Evolutionary conservation across 2,113 vertebrate genomes (phyloP), one percentile per base, ranked within the genome.

Genomic region (Apteryx mantelli): DNA sequence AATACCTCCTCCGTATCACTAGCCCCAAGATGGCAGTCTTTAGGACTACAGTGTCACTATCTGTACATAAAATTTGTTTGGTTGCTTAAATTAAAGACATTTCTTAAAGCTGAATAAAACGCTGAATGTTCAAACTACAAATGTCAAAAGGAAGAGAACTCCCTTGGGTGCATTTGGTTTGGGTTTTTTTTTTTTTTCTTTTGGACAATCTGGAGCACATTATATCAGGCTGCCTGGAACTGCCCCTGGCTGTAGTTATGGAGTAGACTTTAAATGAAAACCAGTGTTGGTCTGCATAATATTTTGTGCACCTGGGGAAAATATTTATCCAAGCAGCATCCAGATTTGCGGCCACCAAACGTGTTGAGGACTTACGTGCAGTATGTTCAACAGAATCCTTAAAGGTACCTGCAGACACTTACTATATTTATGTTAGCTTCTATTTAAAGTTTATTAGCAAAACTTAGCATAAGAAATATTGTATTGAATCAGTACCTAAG

Each of bases 221-320:
- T 97, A 93, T 89, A 96, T 95, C 82, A 93, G 26, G 78, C 46
- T 91, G 66, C 2, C 8, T 94, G 55, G 76, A 94, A 90, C 18
- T 70, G 92, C 96, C 96, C 89, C 64, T 74, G 81, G 96, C 69
- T 89, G 69, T 60, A 95, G 91, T 81, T 61, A 92, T 18, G 82
- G 48, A 94, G 79, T 5, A 86, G 75, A 89, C 79, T 96, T 92
- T 77, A 95, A 95, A 83, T 93, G 89, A 97, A 91, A 96, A 70
- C 86, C 84, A 84, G 56, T 96, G 88, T 74, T 92, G 50, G 66
- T 63, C 80, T 92, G 82, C 82, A 79, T 82, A 93, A 65, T 71
- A 95, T 89, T 96, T 95, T 85, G 71, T 87, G 84, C 86, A 97
- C 93, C 91, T 97, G 92, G 91, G 46, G 53, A 95, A 97, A 97